phyloP scores from a whole-genome alignment of 2,888 invertebrate species.

The Xestia ashworthii region DNA sequence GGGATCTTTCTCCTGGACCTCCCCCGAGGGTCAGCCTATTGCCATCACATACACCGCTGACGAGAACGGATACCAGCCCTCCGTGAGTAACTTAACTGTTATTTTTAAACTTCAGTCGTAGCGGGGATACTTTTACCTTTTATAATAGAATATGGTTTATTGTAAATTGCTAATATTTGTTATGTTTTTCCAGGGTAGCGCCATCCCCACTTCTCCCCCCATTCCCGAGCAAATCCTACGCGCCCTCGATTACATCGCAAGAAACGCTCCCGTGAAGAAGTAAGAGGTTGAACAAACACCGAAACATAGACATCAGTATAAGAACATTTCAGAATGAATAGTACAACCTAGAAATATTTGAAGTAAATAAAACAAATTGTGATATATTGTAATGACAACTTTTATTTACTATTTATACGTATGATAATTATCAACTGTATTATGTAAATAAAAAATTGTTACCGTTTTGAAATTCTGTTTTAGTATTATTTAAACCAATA shows the following conservation, averaged over 20 bases:
- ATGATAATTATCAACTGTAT: conserved; percentile 37
- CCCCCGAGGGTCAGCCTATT: conserved; percentile 91
- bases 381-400: conserved; percentile 66
- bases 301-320: conserved; percentile 48
- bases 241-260: conserved; percentile 80
- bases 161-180: conserved; percentile 11
- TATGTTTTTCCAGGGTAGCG: conserved; percentile 76
- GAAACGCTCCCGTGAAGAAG: conserved; percentile 59
- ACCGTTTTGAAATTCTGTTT: conserved; percentile 6
- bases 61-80: conserved; percentile 93
- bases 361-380: conserved; percentile 66
- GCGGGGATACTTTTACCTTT: background rate
- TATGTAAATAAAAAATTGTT: conserved; percentile 59
- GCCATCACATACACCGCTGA: conserved; percentile 91
- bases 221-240: conserved; percentile 87
- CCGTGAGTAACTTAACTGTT: conserved; percentile 75
- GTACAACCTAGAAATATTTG: conserved; percentile 62
- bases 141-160: background rate
- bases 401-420: conserved; percentile 59
- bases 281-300: conserved; percentile 60
- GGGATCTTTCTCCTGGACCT: conserved; percentile 90
- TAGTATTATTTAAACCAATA: conserved; percentile 16
- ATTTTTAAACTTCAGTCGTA: background rate
- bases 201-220: conserved; percentile 88
- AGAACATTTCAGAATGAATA: conserved; percentile 47